Percentiles rank a stretch among this genome's conserved stretches.
Conservation (phyloP, 2,113 vertebrate species). For the Hipposideros armiger region DNA sequence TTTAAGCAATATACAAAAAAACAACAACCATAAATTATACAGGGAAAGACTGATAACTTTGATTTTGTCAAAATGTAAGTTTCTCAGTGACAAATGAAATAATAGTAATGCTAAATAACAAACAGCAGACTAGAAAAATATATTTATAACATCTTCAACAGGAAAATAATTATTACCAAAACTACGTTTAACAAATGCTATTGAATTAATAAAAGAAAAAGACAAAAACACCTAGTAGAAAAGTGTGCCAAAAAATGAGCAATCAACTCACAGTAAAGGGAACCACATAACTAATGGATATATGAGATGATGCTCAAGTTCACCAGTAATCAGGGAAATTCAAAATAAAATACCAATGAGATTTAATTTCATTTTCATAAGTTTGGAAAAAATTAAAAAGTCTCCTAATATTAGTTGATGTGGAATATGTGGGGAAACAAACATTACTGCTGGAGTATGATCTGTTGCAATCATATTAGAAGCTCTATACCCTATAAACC, state of each 20-base stretch:
- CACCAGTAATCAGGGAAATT: not conserved
- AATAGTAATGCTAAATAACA: not conserved
- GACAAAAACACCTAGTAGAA: not conserved
- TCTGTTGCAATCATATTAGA: not conserved
- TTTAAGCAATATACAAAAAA: not conserved
- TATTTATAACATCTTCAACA: not conserved
- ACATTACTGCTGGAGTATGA: not conserved
- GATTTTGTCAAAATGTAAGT: not conserved
- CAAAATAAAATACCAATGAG: not conserved
- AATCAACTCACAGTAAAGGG: not conserved
- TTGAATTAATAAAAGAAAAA: not conserved
- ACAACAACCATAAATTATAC: not conserved
- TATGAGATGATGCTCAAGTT: no score
- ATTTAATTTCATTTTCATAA: not conserved
- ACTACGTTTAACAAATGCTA: not conserved
- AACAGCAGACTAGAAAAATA: not conserved
- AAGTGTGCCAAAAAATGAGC: not conserved
- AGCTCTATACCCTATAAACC: not conserved
- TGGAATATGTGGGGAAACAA: not conserved
- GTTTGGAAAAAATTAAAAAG: not conserved
- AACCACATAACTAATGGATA: not conserved
- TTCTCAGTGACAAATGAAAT: not conserved
- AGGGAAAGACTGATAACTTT: not conserved
- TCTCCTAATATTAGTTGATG: not conserved
- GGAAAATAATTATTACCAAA: not conserved